Conservation (phyloP, 2,888 invertebrate genomes). For the Diaperis boleti region DNA sequence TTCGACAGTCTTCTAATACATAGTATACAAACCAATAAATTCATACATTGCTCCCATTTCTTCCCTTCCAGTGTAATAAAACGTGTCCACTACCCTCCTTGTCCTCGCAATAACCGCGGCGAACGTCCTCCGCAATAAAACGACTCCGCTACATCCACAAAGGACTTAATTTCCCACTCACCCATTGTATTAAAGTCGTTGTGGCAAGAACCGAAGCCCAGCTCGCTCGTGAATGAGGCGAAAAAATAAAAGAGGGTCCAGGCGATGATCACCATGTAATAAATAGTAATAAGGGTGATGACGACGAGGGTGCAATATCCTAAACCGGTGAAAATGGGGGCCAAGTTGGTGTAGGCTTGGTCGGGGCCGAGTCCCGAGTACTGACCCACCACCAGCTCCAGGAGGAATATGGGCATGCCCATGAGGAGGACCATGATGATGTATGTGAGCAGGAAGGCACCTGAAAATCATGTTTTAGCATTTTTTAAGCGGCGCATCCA, state of each 20-base stretch:
- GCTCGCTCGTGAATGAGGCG: conserved; percentile 73
- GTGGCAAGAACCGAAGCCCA: conserved; percentile 79
- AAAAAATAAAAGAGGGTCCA: conserved; percentile 84
- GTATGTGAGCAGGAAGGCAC: conserved; percentile 82
- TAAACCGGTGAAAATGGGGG: conserved; percentile 73
- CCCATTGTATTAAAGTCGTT: conserved; percentile 72
- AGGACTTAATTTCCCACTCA: conserved; percentile 54
- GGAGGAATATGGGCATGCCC: conserved; percentile 83
- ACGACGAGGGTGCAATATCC: conserved; percentile 79
- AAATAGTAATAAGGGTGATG: conserved; percentile 78
- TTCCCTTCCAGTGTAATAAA: background rate
- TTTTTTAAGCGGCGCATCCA: too few species aligned
- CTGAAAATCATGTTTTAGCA: conserved; percentile 65
- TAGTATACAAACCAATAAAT: too few species aligned
- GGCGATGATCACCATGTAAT: conserved; percentile 84
- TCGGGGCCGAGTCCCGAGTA: conserved; percentile 81
- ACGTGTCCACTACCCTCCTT: conserved; percentile 5
- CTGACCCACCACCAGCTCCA: conserved; percentile 85
- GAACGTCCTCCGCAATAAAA: conserved; percentile 16
- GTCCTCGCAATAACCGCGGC: conserved; percentile 14
- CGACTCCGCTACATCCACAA: background rate
- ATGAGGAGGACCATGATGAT: conserved; percentile 79
- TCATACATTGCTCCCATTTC: too few species aligned
- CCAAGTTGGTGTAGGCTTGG: conserved; percentile 72
- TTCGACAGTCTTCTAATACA: too few species aligned